Conservation (phyloP, 2,888 invertebrate species). For the Arctia plantaginis region DNA sequence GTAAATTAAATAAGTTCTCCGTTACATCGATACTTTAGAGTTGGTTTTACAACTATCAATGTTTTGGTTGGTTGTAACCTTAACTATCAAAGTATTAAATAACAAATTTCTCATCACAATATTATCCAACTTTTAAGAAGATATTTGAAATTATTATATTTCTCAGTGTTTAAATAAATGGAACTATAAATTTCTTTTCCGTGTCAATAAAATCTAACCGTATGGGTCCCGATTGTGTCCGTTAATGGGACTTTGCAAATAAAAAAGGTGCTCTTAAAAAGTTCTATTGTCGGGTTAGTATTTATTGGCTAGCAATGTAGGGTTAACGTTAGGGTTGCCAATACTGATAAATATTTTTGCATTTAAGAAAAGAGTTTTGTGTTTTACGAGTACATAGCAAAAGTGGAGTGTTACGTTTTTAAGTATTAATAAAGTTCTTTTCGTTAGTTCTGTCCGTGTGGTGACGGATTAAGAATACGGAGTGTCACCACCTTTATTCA, state of each 20-base stretch:
- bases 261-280: constrained; percentile 46
- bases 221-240: constrained; percentile 23
- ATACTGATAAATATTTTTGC: not conserved
- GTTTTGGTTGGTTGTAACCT: no score
- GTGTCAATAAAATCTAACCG: constrained; percentile 35
- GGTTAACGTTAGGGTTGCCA: constrained; percentile 30
- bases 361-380: not conserved
- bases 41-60: no score
- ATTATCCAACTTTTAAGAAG: not conserved
- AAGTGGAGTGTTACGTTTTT: no score
- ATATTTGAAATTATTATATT: not conserved
- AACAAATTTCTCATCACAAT: not conserved
- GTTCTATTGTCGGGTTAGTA: constrained; percentile 53
- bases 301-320: constrained; percentile 49
- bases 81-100: no score
- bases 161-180: not conserved
- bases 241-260: constrained; percentile 43
- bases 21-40: no score
- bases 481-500: no score
- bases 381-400: no score
- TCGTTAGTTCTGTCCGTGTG: no score
- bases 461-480: no score
- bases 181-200: constrained; percentile 1
- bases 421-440: no score
- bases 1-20: no score